These are phyloP conservation scores for Naso thynnoides DNA, from an alignment of 2,797 vertebrate genomes.

Conservation along the genomic window DNA sequence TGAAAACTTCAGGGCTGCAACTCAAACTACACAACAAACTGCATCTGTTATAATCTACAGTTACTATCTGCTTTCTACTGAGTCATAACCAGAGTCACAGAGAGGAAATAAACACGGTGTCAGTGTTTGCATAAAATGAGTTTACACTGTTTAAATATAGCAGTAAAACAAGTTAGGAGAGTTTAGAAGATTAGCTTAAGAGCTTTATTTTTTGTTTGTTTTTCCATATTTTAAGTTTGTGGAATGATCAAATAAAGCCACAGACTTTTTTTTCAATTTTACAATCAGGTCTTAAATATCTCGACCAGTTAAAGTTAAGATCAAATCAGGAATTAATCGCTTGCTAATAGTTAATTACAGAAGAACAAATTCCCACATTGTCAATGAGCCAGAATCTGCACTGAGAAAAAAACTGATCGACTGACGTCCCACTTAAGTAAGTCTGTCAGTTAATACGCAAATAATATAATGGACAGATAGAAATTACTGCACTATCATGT, in stretches of 20 bases:
- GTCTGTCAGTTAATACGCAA: background rate
- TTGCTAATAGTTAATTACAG: background rate
- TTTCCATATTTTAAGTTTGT: background rate
- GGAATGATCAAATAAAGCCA: background rate
- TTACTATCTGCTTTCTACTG: conserved; percentile 45
- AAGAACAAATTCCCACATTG: background rate
- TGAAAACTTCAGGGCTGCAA: conserved; percentile 38
- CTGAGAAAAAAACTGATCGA: too few relatives aligned
- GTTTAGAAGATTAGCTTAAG: conserved; percentile 6
- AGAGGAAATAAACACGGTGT: conserved; percentile 40
- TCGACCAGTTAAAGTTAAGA: background rate
- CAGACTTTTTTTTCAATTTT: background rate
- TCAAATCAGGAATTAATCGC: background rate
- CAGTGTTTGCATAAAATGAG: conserved; percentile 26
- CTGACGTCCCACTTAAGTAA: too few relatives aligned
- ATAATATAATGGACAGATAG: background rate
- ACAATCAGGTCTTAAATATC: background rate
- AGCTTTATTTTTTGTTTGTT: background rate
- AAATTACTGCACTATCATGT: background rate
- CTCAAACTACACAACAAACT: conserved; percentile 37
- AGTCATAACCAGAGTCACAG: conserved; percentile 46
- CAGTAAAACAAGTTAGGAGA: conserved; percentile 25
- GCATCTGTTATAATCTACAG: conserved; percentile 32
- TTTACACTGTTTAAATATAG: conserved; percentile 27
- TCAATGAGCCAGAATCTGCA: too few relatives aligned